phyloP scores from a whole-genome alignment of 2,888 invertebrate genomes.

The Pemphredon lugubris region DNA sequence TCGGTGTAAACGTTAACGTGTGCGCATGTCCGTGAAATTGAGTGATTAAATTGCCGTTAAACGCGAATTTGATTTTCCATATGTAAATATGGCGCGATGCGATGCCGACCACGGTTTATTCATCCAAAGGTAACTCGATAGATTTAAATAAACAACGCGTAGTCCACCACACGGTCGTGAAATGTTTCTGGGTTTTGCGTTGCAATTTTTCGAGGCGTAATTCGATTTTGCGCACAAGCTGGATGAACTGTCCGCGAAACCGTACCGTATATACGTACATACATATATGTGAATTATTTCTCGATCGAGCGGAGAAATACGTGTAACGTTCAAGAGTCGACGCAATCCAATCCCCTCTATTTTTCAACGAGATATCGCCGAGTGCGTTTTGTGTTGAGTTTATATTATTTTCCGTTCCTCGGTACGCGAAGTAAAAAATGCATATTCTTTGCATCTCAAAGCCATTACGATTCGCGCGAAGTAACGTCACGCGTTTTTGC shows the following conservation, averaged over 20 bases:
- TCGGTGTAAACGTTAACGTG: not conserved
- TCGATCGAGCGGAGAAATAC: conserved; percentile 11
- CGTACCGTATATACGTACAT: no score
- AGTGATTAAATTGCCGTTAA: conserved; percentile 28
- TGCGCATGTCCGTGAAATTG: conserved; percentile 6
- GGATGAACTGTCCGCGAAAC: conserved; percentile 19
- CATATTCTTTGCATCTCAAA: no score
- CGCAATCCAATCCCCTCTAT: not conserved
- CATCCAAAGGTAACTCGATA: conserved; percentile 25
- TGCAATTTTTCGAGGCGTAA: conserved; percentile 27
- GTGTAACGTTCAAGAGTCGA: not conserved
- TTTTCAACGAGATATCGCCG: conserved; percentile 9
- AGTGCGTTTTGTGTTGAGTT: not conserved
- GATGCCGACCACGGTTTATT: conserved; percentile 7
- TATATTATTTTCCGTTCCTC: no score
- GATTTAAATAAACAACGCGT: conserved; percentile 53
- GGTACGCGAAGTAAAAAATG: no score
- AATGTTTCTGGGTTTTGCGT: not conserved
- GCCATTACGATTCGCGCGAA: no score
- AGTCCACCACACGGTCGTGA: not conserved
- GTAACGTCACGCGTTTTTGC: no score
- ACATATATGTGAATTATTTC: conserved; percentile 51
- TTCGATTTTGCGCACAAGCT: conserved; percentile 48
- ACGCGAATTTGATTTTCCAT: conserved; percentile 31
- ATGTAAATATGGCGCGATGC: conserved; percentile 19